Conservation (phyloP, 2,113 vertebrate genomes). For the Albula goreensis region DNA sequence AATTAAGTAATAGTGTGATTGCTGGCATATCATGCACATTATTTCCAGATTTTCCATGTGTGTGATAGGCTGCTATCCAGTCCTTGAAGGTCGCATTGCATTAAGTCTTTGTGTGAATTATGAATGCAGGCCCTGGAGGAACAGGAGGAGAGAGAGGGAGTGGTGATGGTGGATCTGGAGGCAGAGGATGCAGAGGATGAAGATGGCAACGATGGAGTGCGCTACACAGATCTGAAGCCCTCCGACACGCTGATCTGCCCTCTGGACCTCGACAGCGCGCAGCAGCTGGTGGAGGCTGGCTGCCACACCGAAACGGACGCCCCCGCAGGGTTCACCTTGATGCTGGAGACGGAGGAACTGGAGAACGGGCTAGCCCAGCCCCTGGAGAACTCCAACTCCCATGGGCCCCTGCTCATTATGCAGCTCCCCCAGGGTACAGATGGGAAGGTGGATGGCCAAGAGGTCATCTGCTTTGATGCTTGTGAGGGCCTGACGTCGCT, state of each 20-base stretch:
- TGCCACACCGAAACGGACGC: constrained; percentile 61
- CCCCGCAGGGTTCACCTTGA: constrained; percentile 80
- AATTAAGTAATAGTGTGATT: no score
- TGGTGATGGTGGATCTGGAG: constrained; percentile 51
- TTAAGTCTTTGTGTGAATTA: background rate
- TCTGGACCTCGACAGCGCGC: constrained; percentile 67
- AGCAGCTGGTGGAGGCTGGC: constrained; percentile 61
- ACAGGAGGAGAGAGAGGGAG: constrained; percentile 46
- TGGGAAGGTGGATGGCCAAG: constrained; percentile 21
- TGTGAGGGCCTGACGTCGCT: background rate
- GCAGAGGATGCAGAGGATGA: constrained; percentile 46
- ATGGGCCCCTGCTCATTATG: background rate
- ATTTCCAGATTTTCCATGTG: no score
- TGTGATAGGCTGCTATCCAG: no score
- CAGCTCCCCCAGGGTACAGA: background rate
- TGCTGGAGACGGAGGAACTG: constrained; percentile 82
- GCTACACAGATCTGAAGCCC: constrained; percentile 69
- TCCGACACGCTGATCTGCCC: constrained; percentile 71
- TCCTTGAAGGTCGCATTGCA: no score
- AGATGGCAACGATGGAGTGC: constrained; percentile 47
- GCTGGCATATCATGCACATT: no score
- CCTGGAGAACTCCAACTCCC: background rate
- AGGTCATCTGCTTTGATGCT: constrained; percentile 49
- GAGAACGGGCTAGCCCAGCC: constrained; percentile 43
- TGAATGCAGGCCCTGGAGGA: constrained; percentile 46